A percentile compares a stretch with the other conserved stretches of the same genome.
These are phyloP conservation scores for Drosophila murphyi DNA, from an alignment of 1,140 invertebrate genomes.

Conservation along the genomic window DNA sequence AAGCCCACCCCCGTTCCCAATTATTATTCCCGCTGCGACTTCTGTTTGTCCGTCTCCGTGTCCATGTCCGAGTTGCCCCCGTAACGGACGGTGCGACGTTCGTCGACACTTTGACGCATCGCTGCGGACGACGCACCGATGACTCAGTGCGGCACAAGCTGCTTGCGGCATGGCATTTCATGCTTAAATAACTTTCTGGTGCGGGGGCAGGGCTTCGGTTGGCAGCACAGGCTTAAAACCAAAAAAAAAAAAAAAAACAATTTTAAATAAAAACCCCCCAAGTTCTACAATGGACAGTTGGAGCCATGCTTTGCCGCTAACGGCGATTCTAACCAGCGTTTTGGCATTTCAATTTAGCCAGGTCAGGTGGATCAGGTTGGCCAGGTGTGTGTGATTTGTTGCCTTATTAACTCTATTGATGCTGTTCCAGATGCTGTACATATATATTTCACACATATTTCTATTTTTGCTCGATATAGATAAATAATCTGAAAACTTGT, in stretches of 20 bases:
- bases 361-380: constrained; percentile 15
- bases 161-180: constrained; percentile 41
- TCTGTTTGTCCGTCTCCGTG: not conserved
- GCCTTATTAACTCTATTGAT: constrained; percentile 6
- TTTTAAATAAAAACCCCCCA: constrained; percentile 38
- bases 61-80: not conserved
- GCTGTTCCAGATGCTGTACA: not conserved
- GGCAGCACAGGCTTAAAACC: constrained; percentile 5
- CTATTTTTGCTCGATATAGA: not conserved
- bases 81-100: constrained; percentile 48
- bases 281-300: constrained; percentile 44
- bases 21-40: constrained; percentile 9
- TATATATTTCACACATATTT: not conserved
- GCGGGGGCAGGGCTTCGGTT: not conserved
- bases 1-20: not conserved
- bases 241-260: not conserved
- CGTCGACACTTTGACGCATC: constrained; percentile 79
- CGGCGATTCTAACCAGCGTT: constrained; percentile 25
- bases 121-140: constrained; percentile 57
- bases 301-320: constrained; percentile 3
- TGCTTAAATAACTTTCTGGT: constrained; percentile 67
- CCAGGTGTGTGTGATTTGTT: constrained; percentile 5
- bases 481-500: not conserved
- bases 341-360: constrained; percentile 42
- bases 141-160: constrained; percentile 27